A percentile compares a stretch with the other conserved stretches of the same genome.
phyloP scores from a whole-genome alignment of 2,113 vertebrate genomes.

The Origma solitaria region DNA sequence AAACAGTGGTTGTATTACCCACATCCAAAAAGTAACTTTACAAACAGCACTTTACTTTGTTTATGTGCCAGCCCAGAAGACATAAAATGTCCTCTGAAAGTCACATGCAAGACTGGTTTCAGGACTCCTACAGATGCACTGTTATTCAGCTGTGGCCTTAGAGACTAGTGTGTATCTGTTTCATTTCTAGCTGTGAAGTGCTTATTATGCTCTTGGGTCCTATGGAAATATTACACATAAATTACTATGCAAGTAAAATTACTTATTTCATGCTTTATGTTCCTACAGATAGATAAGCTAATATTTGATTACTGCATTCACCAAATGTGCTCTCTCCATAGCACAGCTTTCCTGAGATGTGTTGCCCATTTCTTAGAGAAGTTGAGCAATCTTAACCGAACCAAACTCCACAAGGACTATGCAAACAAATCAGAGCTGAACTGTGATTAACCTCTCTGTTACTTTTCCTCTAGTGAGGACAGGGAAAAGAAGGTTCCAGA shows the following conservation, averaged over 20 bases:
- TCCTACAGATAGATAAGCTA: background rate
- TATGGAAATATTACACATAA: background rate
- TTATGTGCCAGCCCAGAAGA: background rate
- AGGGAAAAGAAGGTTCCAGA: background rate
- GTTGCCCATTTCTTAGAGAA: background rate
- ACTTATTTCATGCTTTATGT: background rate
- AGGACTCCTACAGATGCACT: background rate
- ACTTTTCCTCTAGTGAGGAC: background rate
- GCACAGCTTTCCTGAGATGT: background rate
- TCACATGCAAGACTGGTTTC: background rate
- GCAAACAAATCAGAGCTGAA: background rate
- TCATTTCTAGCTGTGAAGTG: background rate
- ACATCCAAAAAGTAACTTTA: background rate
- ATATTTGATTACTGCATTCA: background rate
- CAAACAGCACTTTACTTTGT: background rate
- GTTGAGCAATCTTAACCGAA: rapidly evolving
- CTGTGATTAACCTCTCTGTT: background rate
- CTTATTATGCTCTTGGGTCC: background rate
- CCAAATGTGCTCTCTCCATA: background rate
- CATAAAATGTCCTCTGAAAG: background rate
- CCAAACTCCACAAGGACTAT: background rate
- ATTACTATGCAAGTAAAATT: background rate
- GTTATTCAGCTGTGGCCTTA: background rate
- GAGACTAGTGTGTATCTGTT: background rate
- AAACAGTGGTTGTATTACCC: background rate